These are phyloP conservation scores for Parnassius apollo DNA, from an alignment of 2,888 invertebrate species.

Conservation along the genomic window DNA sequence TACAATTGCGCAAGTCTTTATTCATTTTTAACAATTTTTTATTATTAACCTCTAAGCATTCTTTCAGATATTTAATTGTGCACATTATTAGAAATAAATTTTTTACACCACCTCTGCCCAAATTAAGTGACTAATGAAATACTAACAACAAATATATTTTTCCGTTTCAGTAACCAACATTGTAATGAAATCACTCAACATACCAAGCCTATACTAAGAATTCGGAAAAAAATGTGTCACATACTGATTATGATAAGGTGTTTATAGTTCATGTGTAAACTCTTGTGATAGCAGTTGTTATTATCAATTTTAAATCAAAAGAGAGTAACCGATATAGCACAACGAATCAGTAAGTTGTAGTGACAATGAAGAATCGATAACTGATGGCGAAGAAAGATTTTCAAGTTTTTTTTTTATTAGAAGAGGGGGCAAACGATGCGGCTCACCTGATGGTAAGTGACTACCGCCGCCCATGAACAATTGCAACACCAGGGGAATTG, in stretches of 20 bases:
- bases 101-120: background rate
- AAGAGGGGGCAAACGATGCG: too few species aligned
- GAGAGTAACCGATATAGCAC: background rate
- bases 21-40: constrained; percentile 46
- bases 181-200: background rate
- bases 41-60: constrained; percentile 43
- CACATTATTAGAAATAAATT: constrained; percentile 12
- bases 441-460: too few species aligned
- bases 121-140: background rate
- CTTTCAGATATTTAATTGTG: constrained; percentile 35
- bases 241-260: constrained; percentile 17
- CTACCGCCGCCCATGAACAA: too few species aligned
- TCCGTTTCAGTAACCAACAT: background rate
- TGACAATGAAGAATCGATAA: too few species aligned
- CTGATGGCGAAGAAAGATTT: too few species aligned
- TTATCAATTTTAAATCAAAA: background rate
- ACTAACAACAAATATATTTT: background rate
- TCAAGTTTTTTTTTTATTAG: too few species aligned
- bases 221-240: constrained; percentile 17
- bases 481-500: too few species aligned
- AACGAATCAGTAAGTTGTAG: too few species aligned
- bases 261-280: constrained; percentile 14
- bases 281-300: constrained; percentile 10
- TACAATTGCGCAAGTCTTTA: constrained; percentile 43
- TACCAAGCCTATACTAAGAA: constrained; percentile 4